Evolutionary conservation across 2,113 vertebrate species (phyloP), one percentile per base, ranked within the genome.

Genomic region (Upupa epops): DNA sequence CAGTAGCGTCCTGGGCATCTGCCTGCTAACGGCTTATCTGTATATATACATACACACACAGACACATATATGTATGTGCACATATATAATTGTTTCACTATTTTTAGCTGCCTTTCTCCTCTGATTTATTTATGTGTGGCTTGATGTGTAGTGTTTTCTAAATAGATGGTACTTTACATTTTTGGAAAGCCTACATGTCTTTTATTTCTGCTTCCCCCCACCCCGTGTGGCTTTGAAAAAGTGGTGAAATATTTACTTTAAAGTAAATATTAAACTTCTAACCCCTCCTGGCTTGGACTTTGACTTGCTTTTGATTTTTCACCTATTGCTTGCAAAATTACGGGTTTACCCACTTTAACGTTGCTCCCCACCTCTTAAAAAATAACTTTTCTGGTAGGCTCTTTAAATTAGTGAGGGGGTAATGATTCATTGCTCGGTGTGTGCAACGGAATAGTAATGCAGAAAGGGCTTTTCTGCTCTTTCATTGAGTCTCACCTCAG

Each of bases 241-340:
- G 65, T 90, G 86, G 46, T 75, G 88, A 96, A 96, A 94, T 95
- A 75, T 94, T 95, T 96, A 63, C 80, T 95, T 72, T 55, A 26
- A 92, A 90, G 88, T 88, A 91, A 96, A 91, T 83, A 83, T 78
- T 91, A 92, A 95, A 95, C 76, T 78, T 90, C 0, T 0, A 66
- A 16, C 21, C 6, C 64, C 9, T 54, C 63, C 36, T 15, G 2
- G 15, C 58, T 65, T 20, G 90, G 58, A 95, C 92, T 93, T 96
- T 92, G 92, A 24, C 21, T 94, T 14, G 2, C 34, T 86, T 42
- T 86, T 49, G 80, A 77, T 83, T 86, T 54, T 88, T 71, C 32
- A 40, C 13, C 9, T n/a, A 28, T 21, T 81, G 49, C 86, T 95
- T 84, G 80, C 9, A 1, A 34, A 61, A 42, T 5, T 69, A 17